phyloP scores from a whole-genome alignment of 2,113 vertebrate genomes.

The Hypanus sabinus region DNA sequence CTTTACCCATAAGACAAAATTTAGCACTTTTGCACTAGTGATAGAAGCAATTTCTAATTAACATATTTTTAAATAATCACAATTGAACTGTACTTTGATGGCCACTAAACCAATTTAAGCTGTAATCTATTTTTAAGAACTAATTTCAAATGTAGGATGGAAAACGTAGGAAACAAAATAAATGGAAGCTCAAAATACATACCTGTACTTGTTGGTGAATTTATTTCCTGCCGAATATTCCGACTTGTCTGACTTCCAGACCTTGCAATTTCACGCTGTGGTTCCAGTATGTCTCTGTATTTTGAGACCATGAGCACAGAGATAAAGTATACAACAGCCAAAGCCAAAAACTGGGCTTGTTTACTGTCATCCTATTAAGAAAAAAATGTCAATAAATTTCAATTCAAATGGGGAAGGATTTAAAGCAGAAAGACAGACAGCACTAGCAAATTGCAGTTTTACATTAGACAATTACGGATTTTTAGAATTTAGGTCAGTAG shows the following conservation, averaged over 20 bases:
- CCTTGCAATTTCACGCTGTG: slow-evolving; percentile 85
- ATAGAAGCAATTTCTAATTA: neutral
- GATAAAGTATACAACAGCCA: slow-evolving; percentile 97
- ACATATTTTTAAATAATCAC: neutral
- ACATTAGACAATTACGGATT: neutral
- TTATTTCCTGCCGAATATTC: slow-evolving; percentile 95
- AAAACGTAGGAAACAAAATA: neutral
- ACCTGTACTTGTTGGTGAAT: slow-evolving; percentile 98
- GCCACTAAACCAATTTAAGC: neutral
- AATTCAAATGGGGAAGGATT: neutral
- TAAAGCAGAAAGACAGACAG: neutral
- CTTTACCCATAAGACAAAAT: neutral
- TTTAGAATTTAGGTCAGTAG: neutral
- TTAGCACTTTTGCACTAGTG: neutral
- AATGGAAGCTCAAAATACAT: neutral
- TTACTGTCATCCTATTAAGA: slow-evolving; percentile 86
- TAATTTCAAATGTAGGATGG: neutral
- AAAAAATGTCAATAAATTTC: neutral
- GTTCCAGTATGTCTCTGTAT: slow-evolving; percentile 94
- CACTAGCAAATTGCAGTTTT: neutral
- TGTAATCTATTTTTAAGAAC: neutral
- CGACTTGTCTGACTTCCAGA: slow-evolving; percentile 85
- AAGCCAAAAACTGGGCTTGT: slow-evolving; percentile 92
- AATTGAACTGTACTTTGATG: neutral
- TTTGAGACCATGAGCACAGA: slow-evolving; percentile 98